Evolutionary conservation across 2,113 vertebrate genomes (phyloP), one percentile per base, ranked within the genome.

Genomic region (Indicator maculatus): DNA sequence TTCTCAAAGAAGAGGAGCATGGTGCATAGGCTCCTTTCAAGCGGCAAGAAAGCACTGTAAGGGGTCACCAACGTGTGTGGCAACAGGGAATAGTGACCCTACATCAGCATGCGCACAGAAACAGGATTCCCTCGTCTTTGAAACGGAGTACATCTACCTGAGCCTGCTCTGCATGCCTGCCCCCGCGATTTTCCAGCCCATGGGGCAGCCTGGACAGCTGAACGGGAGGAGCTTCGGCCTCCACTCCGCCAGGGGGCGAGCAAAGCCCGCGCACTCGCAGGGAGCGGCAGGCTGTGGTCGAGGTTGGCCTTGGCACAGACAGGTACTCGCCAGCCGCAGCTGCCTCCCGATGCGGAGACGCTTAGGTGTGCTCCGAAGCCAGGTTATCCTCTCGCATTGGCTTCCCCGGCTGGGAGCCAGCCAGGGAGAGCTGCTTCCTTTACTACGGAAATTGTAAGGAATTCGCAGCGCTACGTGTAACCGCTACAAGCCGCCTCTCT

Each of bases 81-180:
- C 38, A 9, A 3, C 18, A 9, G 56, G 28, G 28, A 12, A 7
- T 1, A 19, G 11, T 2, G 50, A 12, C 45, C 52, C 19, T 36
- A 50, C 45, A 17, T 6, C 0, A 2, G 30, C 18, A 1, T 3
- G 56, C 33, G 19, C 33, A 2, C 2, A 5, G 23, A 15, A 18
- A 2, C 26, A 1, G 3, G 0, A 4, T 3, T 16, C 8, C 41
- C 30, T 0, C 0, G 5, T 1, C 5, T 3, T 39, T 6, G 33
- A 39, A 9, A 30, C 33, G 30, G 9, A 9, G 18, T 7, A n/a
- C 59, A 4, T 15, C 64, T 28, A 21, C 64, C 41, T 31, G 28
- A 20, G 19, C 41, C 12, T 21, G 38, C 11, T 9, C 64, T 16
- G 28, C 18, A 28, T 20, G 12, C 19, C 64, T 19, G 12, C 27